Evolutionary conservation across 2,888 invertebrate genomes (phyloP).

Genomic region (Helleia helle): DNA sequence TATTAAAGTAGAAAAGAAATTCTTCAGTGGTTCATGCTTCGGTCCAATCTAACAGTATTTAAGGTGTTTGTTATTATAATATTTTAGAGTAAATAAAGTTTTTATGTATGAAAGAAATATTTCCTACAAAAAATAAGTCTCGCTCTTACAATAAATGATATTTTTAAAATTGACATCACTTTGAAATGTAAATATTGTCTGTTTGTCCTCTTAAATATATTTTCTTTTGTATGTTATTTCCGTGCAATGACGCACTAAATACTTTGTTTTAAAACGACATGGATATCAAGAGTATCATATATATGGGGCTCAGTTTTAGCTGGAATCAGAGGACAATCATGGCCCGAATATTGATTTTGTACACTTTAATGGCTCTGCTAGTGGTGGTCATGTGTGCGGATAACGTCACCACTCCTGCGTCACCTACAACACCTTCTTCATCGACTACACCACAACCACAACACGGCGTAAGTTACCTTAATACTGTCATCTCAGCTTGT

Average conservation of each 20-base stretch:
- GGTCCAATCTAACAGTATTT: too few relatives aligned
- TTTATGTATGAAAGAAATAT: too few relatives aligned
- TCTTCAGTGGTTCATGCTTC: too few relatives aligned
- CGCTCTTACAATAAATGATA: too few relatives aligned
- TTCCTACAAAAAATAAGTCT: too few relatives aligned
- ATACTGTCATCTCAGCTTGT: too few relatives aligned
- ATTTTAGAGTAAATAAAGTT: too few relatives aligned
- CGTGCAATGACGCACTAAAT: background rate
- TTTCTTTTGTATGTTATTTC: too few relatives aligned
- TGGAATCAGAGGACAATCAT: constrained; percentile 20
- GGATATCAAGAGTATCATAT: constrained; percentile 23
- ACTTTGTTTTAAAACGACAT: constrained; percentile 15
- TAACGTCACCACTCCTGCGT: constrained; percentile 19
- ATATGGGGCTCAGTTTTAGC: constrained; percentile 18
- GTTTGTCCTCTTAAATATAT: background rate
- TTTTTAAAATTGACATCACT: too few relatives aligned
- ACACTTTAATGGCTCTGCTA: constrained; percentile 17
- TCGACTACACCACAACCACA: background rate
- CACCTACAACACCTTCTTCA: constrained; percentile 14
- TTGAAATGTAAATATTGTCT: background rate
- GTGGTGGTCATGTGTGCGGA: constrained; percentile 22
- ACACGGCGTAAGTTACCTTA: background rate
- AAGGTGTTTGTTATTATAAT: too few relatives aligned
- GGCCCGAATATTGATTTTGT: constrained; percentile 21
- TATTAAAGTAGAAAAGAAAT: too few relatives aligned